phyloP scores from a whole-genome alignment of 2,888 invertebrate species.

The Dinocampus coccinellae region DNA sequence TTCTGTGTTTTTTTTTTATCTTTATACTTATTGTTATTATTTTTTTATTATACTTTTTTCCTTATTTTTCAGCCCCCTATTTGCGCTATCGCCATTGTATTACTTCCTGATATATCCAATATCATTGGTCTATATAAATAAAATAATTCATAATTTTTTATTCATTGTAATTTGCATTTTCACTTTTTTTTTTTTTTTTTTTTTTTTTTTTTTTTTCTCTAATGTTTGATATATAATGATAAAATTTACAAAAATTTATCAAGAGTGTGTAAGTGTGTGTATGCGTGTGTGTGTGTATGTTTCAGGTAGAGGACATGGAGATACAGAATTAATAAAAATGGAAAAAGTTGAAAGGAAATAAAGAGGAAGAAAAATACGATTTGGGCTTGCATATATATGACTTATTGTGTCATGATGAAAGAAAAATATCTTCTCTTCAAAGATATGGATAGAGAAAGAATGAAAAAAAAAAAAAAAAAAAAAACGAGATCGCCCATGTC shows the following conservation, averaged over 20 bases:
- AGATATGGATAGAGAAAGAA: background rate
- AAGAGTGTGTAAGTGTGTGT: background rate
- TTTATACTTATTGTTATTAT: background rate
- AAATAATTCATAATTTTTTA: too few species aligned
- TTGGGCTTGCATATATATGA: background rate
- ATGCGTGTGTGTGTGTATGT: background rate
- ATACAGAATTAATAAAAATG: background rate
- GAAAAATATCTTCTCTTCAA: background rate
- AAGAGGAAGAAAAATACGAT: background rate
- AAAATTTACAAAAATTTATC: too few species aligned
- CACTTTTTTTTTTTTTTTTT: background rate
- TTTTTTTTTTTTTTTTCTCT: background rate
- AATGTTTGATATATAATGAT: background rate
- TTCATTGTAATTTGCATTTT: too few species aligned
- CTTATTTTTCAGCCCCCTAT: background rate
- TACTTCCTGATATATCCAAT: conserved; percentile 5
- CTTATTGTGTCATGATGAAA: background rate
- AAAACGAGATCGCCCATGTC: conserved; percentile 23
- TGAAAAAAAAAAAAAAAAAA: too few species aligned
- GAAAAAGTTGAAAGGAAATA: background rate
- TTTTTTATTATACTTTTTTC: background rate
- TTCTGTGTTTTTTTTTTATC: background rate
- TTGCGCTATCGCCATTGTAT: background rate
- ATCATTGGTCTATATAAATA: background rate
- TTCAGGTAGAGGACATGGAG: background rate